Evolutionary conservation across 2,797 vertebrate genomes (phyloP), one percentile per base, ranked within the genome.

Genomic region (Eurystomus glaucurus): DNA sequence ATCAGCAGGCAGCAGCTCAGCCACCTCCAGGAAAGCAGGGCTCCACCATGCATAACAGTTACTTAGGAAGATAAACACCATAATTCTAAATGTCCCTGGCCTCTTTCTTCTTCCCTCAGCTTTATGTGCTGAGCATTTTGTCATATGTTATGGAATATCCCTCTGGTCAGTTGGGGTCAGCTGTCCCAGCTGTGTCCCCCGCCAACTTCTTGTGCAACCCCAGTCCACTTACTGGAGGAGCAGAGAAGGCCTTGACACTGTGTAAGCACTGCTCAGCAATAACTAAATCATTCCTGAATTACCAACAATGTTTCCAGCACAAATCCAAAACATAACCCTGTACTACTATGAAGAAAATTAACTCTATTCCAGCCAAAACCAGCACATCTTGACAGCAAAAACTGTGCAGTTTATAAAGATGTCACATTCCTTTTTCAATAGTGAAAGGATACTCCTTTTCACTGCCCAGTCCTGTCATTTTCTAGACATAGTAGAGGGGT

Each of bases 11-110:
- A 26, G 51, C 21, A 10, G 51, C 4, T 55, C 37, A 26, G 12
- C 37, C 69, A 55, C 43, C 51, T n/a, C 29, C 16, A 14, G 51
- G 37, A 25, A 5, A 55, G 16, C 29, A 5, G 29, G 51, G 51
- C 37, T 43, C 51, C 37, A n/a, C 10, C 37, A n/a, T 6, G 0
- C 2, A 2, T n/a, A 25, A 70, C 2, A 4, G 22, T 26, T 23
- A 19, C 28, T 71, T n/a, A 8, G 16, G 37, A 41, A 55, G 37
- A 43, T 29, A 71, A 71, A 41, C 0, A 2, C 21, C 21, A 5
- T 41, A 29, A 25, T 21, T 19, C 37, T 1, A 1, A 52, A 54
- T 3, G 2, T 18, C 28, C 21, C 28, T 22, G 28, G 39, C 37
- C 6, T 19, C 37, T 35, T 11, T 16, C 41, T 43, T 23, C 68